Base-by-base conservation (phyloP, 2,888 invertebrate genomes). In the Colostygia pectinataria region DNA sequence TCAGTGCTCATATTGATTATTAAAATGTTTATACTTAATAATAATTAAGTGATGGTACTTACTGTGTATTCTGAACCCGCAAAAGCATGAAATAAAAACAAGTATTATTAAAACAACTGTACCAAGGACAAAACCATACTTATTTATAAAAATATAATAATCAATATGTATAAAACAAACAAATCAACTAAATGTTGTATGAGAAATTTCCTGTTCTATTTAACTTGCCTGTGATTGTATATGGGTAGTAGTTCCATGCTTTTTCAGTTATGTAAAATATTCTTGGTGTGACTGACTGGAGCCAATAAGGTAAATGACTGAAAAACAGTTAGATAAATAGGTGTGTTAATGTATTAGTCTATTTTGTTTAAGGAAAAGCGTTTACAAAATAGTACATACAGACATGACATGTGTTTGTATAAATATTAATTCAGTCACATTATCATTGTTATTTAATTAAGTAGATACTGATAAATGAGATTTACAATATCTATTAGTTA, bases 181-280 rank as follows among this genome's bases (percentile, higher is more conserved):
- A n/a, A n/a, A n/a, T n/a, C n/a, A n/a, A n/a, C n/a, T n/a, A n/a
- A n/a, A n/a, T n/a, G n/a, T n/a, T n/a, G n/a, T n/a, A n/a, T n/a
- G n/a, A n/a, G n/a, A n/a, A n/a, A n/a, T n/a, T n/a, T n/a, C n/a
- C n/a, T n/a, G n/a, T n/a, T 10, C 0, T 12, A 8, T 20, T 10
- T 18, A 20, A 69, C 63, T 87, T 91, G 94, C 94, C 94, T 84
- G 96, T 97, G 41, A 95, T 93, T 12, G 97, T 97, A 68, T 93
- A 96, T 7, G 98, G 98, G 87, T 97, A 98, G 83, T 95, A 98
- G 82, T 98, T 98, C 97, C 97, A 98, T 8, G 97, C 96, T 76
- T 97, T 97, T 83, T 98, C 98, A 48, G 95, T 97, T 10, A 98
- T 93, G 83, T 98, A 98, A 87, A 98, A 97, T 76, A 98, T 94